Evolutionary conservation across 2,797 vertebrate species (phyloP).

Genomic region (Masticophis lateralis): DNA sequence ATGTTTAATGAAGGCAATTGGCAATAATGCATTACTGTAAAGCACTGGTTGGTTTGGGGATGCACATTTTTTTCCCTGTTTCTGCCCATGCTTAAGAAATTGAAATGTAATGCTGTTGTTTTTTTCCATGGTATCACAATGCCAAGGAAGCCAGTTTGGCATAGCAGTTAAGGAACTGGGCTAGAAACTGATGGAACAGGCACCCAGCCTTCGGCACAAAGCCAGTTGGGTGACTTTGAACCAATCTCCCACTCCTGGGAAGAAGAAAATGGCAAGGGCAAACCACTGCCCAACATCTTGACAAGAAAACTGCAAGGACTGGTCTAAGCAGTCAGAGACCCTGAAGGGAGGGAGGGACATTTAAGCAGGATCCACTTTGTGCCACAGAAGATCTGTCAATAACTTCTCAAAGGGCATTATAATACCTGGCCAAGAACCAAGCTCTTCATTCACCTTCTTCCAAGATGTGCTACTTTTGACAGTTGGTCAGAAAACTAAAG

Average conservation of each 20-base stretch:
- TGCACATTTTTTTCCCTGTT: too few relatives aligned
- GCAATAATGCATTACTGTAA: neutral
- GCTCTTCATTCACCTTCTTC: conserved; percentile 30
- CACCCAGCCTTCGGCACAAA: neutral
- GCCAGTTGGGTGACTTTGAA: neutral
- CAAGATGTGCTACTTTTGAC: conserved; percentile 66
- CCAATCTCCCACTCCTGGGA: neutral
- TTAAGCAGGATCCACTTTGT: neutral
- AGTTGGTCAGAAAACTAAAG: conserved; percentile 79
- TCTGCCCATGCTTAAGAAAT: neutral
- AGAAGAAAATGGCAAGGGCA: neutral
- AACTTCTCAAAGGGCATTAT: neutral
- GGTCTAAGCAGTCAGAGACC: neutral
- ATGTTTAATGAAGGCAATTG: conserved; percentile 35
- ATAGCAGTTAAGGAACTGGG: neutral
- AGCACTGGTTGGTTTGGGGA: neutral
- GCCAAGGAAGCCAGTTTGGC: neutral
- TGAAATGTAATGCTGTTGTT: neutral
- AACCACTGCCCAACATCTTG: neutral
- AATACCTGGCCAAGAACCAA: neutral
- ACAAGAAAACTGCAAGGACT: neutral
- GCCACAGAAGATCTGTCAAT: neutral
- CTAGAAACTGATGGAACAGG: neutral
- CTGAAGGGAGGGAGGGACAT: neutral
- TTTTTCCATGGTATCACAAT: neutral